Percentiles rank a stretch among this genome's conserved stretches.
phyloP scores from a whole-genome alignment of 2,797 vertebrate species.

The Phalanger gymnotis region DNA sequence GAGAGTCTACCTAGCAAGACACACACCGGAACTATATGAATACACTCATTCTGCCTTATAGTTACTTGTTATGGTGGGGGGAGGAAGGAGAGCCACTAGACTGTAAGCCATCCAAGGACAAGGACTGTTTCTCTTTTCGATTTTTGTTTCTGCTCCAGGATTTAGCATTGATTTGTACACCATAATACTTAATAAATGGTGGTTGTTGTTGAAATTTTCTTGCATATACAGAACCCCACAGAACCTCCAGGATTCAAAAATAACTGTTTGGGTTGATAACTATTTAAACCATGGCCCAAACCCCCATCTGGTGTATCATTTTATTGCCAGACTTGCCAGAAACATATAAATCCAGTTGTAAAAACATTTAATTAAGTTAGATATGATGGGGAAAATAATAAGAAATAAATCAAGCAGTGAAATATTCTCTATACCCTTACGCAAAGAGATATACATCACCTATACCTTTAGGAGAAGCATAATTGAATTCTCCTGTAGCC shows the following conservation, averaged over 20 bases:
- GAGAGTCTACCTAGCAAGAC: background rate
- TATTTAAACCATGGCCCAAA: background rate
- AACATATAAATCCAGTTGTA: background rate
- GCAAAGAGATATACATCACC: background rate
- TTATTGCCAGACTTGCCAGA: background rate
- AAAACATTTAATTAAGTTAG: background rate
- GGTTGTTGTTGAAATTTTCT: background rate
- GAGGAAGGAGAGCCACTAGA: background rate
- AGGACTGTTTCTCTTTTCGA: background rate
- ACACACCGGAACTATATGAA: no score
- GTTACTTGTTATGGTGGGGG: background rate
- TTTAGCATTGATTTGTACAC: background rate
- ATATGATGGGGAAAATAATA: background rate
- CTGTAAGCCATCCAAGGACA: background rate
- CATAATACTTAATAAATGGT: background rate
- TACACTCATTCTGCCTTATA: background rate
- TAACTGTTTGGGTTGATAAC: background rate
- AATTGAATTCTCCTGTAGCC: background rate
- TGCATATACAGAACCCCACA: background rate
- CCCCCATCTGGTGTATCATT: background rate
- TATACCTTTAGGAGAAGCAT: background rate
- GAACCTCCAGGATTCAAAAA: background rate
- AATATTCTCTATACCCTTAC: background rate
- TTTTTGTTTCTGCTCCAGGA: background rate
- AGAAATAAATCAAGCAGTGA: background rate